A percentile compares a stretch with the other conserved stretches of the same genome.
Conservation (phyloP, 2,113 vertebrate genomes). For the Cebus imitator region DNA sequence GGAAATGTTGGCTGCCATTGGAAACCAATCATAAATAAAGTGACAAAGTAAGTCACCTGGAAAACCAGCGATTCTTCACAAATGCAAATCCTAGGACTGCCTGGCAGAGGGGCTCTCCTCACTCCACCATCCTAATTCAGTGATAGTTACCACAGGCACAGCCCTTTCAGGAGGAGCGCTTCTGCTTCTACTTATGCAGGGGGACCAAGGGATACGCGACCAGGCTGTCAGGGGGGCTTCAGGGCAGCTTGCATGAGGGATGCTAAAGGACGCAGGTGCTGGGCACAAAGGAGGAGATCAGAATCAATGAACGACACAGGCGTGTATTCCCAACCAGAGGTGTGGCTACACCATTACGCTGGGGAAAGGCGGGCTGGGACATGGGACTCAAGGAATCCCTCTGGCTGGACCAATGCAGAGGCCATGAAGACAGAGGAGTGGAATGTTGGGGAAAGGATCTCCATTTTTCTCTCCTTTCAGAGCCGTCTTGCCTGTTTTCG, state of each 20-base stretch:
- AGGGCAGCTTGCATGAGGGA: rapidly evolving
- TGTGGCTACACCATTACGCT: rapidly evolving
- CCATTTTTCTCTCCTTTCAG: background rate
- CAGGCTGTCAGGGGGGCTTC: background rate
- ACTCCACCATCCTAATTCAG: rapidly evolving
- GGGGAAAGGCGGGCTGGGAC: background rate
- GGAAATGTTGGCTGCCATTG: background rate
- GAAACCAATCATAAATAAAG: no score
- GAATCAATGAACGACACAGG: background rate
- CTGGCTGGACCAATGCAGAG: no score
- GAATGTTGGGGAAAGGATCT: background rate
- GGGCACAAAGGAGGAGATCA: no score
- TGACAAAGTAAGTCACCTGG: rapidly evolving
- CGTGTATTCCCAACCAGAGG: rapidly evolving
- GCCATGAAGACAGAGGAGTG: rapidly evolving
- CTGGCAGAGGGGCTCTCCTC: rapidly evolving
- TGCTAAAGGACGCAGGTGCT: background rate
- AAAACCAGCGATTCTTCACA: no score
- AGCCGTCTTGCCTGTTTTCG: background rate
- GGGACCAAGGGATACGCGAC: rapidly evolving
- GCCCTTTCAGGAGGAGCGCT: background rate
- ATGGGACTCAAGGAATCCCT: rapidly evolving
- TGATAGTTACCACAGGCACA: rapidly evolving
- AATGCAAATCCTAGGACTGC: rapidly evolving
- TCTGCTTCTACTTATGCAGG: rapidly evolving